Percentiles rank a stretch among this genome's conserved stretches.
phyloP scores from a whole-genome alignment of 2,888 invertebrate genomes.

The Lasioglossum calceatum region DNA sequence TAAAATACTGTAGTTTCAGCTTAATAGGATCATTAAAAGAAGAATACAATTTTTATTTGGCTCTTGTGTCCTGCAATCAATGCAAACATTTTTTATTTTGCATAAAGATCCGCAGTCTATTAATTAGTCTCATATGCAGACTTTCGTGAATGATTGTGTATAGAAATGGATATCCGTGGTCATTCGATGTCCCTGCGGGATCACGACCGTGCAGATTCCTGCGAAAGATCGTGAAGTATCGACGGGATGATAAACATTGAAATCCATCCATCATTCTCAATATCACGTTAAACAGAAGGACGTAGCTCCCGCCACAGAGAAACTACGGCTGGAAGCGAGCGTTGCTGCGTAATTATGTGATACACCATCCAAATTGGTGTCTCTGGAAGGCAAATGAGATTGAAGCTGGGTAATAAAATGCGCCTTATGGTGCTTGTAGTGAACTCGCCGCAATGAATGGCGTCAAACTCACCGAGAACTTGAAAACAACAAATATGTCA shows the following conservation, averaged over 20 bases:
- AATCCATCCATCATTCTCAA: neutral
- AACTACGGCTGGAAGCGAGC: conserved; percentile 8
- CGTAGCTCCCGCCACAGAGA: neutral
- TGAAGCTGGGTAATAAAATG: conserved; percentile 52
- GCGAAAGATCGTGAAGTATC: neutral
- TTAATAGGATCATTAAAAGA: too few species aligned
- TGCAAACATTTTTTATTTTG: too few species aligned
- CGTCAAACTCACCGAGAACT: conserved; percentile 43
- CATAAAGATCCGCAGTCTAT: neutral
- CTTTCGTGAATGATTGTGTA: too few species aligned
- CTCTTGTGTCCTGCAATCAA: too few species aligned
- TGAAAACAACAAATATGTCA: conserved; percentile 16
- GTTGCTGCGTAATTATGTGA: conserved; percentile 44
- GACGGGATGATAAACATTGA: neutral
- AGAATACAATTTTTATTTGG: too few species aligned
- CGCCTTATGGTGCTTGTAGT: conserved; percentile 35
- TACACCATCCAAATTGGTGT: conserved; percentile 35
- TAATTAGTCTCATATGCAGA: too few species aligned
- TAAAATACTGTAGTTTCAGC: too few species aligned
- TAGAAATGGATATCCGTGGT: too few species aligned
- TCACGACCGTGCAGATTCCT: too few species aligned
- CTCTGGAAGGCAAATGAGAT: conserved; percentile 35
- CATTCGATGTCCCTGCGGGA: too few species aligned
- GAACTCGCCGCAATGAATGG: conserved; percentile 32
- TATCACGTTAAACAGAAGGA: neutral